Evolutionary conservation across 2,113 vertebrate species (phyloP), one percentile per base, ranked within the genome.

Genomic region (Cricetomys ansorgei): DNA sequence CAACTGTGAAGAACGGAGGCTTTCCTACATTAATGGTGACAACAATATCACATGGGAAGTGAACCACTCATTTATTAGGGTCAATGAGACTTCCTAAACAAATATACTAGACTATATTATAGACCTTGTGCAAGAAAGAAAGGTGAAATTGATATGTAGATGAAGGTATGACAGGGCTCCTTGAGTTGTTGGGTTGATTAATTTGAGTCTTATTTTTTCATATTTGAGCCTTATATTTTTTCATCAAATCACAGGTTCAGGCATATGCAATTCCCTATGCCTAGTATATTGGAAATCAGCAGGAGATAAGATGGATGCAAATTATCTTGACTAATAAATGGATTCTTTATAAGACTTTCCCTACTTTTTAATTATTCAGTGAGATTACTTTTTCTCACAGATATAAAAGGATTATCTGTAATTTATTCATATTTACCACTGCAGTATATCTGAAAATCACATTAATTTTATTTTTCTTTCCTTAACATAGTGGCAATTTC

Each of bases 391-490:
- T 72, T 57, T 83, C 48, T 83, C 64, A 93, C 4, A 48, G 55
- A 70, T 55, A 7, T 91, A 85, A 89, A 40, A 83, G 25, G 10
- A 76, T 85, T 94, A 75, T 75, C 77, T 92, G 73, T 62, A 80
- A 83, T 89, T 72, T 88, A 76, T 50, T 91, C 45, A 95, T n/a
- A 87, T 70, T 69, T 64, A 81, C 53, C 57, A 85, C 10, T 55
- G n/a, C 73, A 57, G 65, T 55, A 79, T 88, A 79, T 69, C 29
- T 75, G 64, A 95, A 96, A 92, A 88, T 27, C 37, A 90, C 10
- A 90, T 55, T 34, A 72, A 65, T 88, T 92, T 65, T 92, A 93
- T 31, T 70, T 93, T 96, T 95, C 64, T 67, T 50, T 94, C 10
- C n/a, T 96, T n/a, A 79, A 83, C 21, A 90, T 77, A 95, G 55